Evolutionary conservation across 1,140 invertebrate genomes (phyloP), one percentile per base, ranked within the genome.

Genomic region (Agraylea sexmaculata): DNA sequence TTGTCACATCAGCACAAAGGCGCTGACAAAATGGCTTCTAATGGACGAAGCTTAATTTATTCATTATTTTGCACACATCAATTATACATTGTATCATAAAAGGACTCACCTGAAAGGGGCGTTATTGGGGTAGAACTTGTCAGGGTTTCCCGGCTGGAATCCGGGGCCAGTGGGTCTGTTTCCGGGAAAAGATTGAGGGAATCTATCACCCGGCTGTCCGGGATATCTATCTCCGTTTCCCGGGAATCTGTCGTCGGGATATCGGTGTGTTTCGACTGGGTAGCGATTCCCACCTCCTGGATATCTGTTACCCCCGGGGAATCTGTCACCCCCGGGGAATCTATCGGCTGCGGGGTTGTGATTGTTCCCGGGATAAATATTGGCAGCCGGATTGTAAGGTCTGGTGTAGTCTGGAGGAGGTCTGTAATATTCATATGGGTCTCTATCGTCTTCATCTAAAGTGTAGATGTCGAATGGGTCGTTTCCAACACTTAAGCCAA

Each of bases 71-170:
- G n/a, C n/a, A n/a, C n/a, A n/a, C n/a, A n/a, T n/a, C n/a, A n/a
- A n/a, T n/a, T n/a, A n/a, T n/a, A 25, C n/a, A 25, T 25, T 25
- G 6, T n/a, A 16, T 16, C 16, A 16, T 18, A 34, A 18, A 16
- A 16, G 32, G 18, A 11, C 32, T 19, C 19, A 49, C 47, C 47
- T 49, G 43, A 49, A 49, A 13, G 47, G 43, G 22, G 35, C 28
- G 29, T 49, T 49, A 32, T 45, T 45, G 2, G 36, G 36, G 13
- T 42, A 45, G 29, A 45, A 45, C 30, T 45, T 38, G 33, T 42
- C 28, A 11, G 33, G 40, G 37, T 45, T 37, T 35, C 45, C 42
- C 8, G 46, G 46, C 21, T 33, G 36, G 33, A 43, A 49, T 35
- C 46, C 39, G 13, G 42, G 28, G 12, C 34, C 34, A n/a, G n/a